These are phyloP conservation scores for Tragulus kanchil DNA, from an alignment of 2,113 vertebrate genomes.

Conservation along the genomic window DNA sequence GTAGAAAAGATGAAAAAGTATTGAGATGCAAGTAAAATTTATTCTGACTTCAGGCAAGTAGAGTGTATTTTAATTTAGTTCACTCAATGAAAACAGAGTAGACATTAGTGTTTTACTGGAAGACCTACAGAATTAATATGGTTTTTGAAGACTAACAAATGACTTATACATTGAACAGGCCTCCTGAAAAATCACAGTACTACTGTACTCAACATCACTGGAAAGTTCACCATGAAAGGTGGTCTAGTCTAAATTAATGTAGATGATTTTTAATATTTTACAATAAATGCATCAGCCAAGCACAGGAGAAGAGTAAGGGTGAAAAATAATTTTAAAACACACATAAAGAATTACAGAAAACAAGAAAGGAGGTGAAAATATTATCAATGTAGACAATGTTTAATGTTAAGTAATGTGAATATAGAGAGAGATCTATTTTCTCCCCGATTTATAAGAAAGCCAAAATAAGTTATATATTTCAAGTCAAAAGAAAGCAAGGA, in stretches of 20 bases:
- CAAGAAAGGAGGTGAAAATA: neutral
- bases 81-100: slow-evolving; percentile 29
- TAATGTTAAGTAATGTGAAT: neutral
- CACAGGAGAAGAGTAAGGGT: neutral
- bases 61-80: slow-evolving; percentile 53
- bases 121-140: neutral
- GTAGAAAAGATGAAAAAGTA: neutral
- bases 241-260: neutral
- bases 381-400: neutral
- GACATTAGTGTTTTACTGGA: neutral
- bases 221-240: slow-evolving; percentile 35
- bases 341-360: neutral
- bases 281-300: neutral
- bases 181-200: neutral
- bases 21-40: neutral
- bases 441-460: neutral
- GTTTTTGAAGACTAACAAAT: slow-evolving; percentile 12
- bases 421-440: neutral
- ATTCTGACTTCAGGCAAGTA: neutral
- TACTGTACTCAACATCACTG: neutral
- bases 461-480: neutral
- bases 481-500: neutral
- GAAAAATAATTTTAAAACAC: neutral
- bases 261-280: neutral
- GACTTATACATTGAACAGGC: neutral